Percentiles rank a stretch among this genome's conserved stretches.
Conservation (phyloP, 2,113 vertebrate genomes). For the Catagonus wagneri region DNA sequence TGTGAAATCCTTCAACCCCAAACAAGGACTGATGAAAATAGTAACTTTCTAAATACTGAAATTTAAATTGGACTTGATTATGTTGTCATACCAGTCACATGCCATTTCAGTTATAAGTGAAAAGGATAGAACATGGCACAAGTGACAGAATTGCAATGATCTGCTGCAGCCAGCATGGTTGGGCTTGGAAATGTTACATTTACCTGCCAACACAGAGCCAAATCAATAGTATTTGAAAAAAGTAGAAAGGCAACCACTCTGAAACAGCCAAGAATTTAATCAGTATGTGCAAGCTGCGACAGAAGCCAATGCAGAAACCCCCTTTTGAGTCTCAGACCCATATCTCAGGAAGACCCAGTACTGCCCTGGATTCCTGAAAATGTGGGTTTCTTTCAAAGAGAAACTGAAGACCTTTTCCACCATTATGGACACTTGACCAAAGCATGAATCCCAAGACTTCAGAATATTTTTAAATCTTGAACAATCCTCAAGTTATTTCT, state of each 20-base stretch:
- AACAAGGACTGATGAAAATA: background rate
- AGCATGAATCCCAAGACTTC: background rate
- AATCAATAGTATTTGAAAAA: background rate
- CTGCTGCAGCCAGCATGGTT: background rate
- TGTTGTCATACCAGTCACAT: background rate
- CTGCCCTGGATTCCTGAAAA: background rate
- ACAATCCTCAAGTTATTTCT: background rate
- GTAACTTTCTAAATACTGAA: background rate
- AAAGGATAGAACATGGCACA: background rate
- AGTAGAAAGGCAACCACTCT: background rate
- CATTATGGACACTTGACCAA: background rate
- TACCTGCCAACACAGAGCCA: background rate
- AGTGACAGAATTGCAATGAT: background rate
- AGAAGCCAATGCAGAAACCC: background rate
- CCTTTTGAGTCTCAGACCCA: background rate
- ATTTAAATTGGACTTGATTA: background rate
- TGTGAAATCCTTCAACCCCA: background rate
- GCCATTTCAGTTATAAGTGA: background rate
- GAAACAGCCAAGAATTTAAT: background rate
- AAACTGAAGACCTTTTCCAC: background rate
- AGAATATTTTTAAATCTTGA: background rate
- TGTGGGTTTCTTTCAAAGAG: background rate
- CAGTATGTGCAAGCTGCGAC: too few relatives aligned
- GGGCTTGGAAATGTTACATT: background rate
- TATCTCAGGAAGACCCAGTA: background rate